phyloP scores from a whole-genome alignment of 2,113 vertebrate species.

The Forbesichthys papilliferus region DNA sequence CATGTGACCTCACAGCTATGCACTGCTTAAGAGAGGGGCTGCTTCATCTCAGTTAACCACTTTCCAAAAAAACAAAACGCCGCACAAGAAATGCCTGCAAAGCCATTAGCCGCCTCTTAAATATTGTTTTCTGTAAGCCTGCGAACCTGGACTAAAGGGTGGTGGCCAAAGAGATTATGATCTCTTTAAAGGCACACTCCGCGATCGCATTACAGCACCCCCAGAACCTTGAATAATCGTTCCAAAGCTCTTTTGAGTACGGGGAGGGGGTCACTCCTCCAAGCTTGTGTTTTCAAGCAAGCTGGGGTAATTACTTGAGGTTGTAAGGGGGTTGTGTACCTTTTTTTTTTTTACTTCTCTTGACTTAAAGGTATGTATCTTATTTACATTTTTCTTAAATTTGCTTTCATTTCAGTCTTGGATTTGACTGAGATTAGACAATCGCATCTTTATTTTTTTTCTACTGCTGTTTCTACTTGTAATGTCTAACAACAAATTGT shows the following conservation, averaged over 20 bases:
- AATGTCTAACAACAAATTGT: background rate
- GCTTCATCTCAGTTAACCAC: constrained; percentile 20
- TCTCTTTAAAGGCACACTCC: background rate
- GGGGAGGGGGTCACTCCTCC: too few relatives aligned
- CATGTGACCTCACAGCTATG: constrained; percentile 75
- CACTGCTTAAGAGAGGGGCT: constrained; percentile 7
- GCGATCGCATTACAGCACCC: too few relatives aligned
- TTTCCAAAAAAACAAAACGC: background rate
- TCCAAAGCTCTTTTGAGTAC: too few relatives aligned
- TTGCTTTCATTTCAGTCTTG: background rate
- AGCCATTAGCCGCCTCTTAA: background rate
- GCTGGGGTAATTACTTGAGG: too few relatives aligned
- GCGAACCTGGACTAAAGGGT: background rate
- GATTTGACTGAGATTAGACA: background rate
- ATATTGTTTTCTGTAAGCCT: background rate
- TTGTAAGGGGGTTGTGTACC: too few relatives aligned
- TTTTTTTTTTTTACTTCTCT: background rate
- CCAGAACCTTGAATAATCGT: too few relatives aligned
- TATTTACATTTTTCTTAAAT: background rate
- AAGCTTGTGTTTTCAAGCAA: too few relatives aligned
- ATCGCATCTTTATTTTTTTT: background rate
- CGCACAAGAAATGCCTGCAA: constrained; percentile 12
- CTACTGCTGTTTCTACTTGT: background rate
- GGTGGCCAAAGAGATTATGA: background rate
- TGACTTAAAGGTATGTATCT: background rate